These are phyloP conservation scores for Thermophis baileyi DNA, from an alignment of 2,113 vertebrate genomes.

Conservation along the genomic window DNA sequence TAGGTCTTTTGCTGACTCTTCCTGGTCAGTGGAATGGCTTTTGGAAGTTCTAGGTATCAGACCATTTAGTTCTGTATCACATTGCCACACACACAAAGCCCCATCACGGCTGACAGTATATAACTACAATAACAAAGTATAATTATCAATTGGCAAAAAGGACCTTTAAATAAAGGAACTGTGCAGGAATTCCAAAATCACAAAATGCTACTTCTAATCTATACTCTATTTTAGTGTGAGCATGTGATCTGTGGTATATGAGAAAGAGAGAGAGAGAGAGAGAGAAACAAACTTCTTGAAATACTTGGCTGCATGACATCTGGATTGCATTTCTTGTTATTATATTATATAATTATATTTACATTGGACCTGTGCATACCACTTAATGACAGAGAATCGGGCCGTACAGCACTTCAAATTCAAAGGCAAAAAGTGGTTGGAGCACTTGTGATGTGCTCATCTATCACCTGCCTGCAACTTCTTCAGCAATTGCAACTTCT, in stretches of 20 bases:
- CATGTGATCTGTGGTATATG: background rate
- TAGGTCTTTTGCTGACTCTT: conserved; percentile 29
- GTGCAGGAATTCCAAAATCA: background rate
- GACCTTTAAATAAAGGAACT: background rate
- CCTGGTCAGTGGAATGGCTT: conserved; percentile 47
- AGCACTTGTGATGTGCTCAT: background rate
- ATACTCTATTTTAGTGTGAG: background rate
- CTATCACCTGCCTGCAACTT: background rate
- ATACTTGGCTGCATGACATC: background rate
- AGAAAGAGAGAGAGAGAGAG: background rate
- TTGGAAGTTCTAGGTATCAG: conserved; percentile 68
- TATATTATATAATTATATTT: background rate
- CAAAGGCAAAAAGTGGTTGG: background rate
- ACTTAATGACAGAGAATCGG: background rate
- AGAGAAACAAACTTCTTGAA: background rate
- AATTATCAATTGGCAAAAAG: fast-evolving
- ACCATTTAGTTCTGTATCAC: conserved; percentile 81
- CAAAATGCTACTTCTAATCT: background rate
- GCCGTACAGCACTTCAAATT: background rate
- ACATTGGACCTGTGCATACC: background rate
- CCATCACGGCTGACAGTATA: conserved; percentile 93
- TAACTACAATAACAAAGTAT: conserved; percentile 64
- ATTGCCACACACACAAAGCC: conserved; percentile 90
- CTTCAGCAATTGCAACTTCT: background rate
- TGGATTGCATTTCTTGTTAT: background rate